These are phyloP conservation scores for Crenichthys baileyi DNA, from an alignment of 2,797 vertebrate genomes.

Conservation along the genomic window DNA sequence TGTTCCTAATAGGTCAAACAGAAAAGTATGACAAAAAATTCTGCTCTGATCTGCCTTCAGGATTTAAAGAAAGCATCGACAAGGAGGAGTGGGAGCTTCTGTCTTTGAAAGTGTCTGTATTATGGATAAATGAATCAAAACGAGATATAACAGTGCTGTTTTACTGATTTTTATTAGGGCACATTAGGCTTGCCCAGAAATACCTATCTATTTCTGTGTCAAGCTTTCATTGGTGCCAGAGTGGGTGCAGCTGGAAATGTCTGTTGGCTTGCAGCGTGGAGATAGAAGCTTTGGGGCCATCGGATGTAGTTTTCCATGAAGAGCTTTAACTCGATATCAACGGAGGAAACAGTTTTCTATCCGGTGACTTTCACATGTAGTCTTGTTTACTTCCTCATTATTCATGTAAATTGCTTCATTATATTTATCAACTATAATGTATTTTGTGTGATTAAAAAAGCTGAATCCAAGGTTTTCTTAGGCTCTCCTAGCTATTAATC, in stretches of 20 bases:
- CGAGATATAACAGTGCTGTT: conserved; percentile 57
- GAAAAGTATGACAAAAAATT: conserved; percentile 81
- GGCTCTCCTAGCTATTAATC: too few relatives aligned
- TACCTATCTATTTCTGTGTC: too few relatives aligned
- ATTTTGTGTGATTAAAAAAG: too few relatives aligned
- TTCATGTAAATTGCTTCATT: too few relatives aligned
- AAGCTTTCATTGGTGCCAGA: conserved; percentile 29
- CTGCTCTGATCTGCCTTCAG: conserved; percentile 85
- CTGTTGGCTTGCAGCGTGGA: conserved; percentile 57
- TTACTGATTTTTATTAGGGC: background rate
- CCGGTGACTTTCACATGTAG: too few relatives aligned
- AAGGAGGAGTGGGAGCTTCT: conserved; percentile 84
- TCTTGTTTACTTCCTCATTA: too few relatives aligned
- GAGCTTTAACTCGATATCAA: background rate
- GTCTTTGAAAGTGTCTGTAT: conserved; percentile 77
- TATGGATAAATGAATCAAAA: conserved; percentile 78
- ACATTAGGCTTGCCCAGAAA: too few relatives aligned
- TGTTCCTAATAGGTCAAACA: conserved; percentile 48
- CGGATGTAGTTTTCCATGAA: conserved; percentile 29
- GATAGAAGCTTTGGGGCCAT: conserved; percentile 49
- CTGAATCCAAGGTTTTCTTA: too few relatives aligned
- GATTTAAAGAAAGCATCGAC: conserved; percentile 54
- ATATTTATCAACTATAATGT: too few relatives aligned
- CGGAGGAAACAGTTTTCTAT: too few relatives aligned
- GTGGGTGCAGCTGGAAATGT: conserved; percentile 65